Conservation (phyloP, 2,113 vertebrate species). For the Hepsetus odoe region DNA sequence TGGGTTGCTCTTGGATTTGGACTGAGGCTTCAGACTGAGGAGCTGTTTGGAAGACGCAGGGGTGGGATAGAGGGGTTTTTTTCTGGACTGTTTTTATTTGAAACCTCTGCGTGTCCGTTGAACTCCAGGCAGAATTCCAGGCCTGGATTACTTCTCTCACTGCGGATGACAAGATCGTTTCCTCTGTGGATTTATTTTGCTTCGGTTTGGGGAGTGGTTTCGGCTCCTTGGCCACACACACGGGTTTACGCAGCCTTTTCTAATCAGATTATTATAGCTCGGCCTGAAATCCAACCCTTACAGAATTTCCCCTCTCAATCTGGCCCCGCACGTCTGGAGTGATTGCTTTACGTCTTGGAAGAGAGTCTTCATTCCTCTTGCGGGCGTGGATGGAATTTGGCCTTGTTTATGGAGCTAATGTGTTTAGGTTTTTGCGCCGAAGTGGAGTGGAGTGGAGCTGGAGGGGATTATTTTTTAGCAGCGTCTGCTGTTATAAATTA, state of each 20-base stretch:
- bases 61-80: slow-evolving; percentile 19
- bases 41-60: too few relatives aligned
- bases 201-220: slow-evolving; percentile 15
- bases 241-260: slow-evolving; percentile 39
- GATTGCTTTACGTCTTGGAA: slow-evolving; percentile 47
- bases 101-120: slow-evolving; percentile 24
- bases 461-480: slow-evolving; percentile 1
- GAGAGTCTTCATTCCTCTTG: not conserved
- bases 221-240: slow-evolving; percentile 26
- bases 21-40: not conserved
- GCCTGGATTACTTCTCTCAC: slow-evolving; percentile 33
- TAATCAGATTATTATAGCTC: slow-evolving; percentile 57
- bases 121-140: slow-evolving; percentile 37
- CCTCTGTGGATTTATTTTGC: slow-evolving; percentile 42
- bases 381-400: slow-evolving; percentile 32
- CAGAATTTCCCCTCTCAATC: slow-evolving; percentile 51
- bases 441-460: slow-evolving; percentile 13
- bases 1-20: not conserved
- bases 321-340: slow-evolving; percentile 20
- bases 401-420: slow-evolving; percentile 18
- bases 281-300: slow-evolving; percentile 51
- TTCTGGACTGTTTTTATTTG: slow-evolving; percentile 21
- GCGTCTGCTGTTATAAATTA: not conserved
- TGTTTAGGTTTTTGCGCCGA: slow-evolving; percentile 14
- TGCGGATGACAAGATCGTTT: slow-evolving; percentile 38